Conservation (phyloP, 2,888 invertebrate genomes). For the Oeneis ivallda region DNA sequence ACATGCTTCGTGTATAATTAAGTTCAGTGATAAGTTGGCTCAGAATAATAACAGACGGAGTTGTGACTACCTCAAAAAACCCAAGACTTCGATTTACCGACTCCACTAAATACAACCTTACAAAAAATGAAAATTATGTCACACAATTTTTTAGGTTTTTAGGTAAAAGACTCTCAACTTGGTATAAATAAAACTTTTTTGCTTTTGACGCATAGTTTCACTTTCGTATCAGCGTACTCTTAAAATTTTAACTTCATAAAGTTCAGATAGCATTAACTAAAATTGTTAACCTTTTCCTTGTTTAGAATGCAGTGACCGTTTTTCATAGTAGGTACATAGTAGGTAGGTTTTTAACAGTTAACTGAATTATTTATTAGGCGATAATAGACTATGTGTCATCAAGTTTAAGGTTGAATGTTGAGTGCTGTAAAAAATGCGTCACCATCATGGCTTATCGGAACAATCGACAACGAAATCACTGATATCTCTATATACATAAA, state of each 20-base stretch:
- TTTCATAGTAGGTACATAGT: background rate
- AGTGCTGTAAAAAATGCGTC: constrained; percentile 15
- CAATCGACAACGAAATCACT: constrained; percentile 40
- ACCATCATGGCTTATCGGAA: constrained; percentile 28
- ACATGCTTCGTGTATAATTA: constrained; percentile 24
- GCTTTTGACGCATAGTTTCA: too few relatives aligned
- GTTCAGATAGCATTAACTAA: too few relatives aligned
- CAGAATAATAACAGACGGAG: background rate
- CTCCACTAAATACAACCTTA: background rate
- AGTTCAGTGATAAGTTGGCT: constrained; percentile 17
- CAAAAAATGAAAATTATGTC: too few relatives aligned
- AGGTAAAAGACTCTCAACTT: too few relatives aligned
- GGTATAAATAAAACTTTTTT: too few relatives aligned
- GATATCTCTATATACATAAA: constrained; percentile 58
- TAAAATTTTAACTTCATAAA: too few relatives aligned
- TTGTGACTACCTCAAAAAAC: background rate
- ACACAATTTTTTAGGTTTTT: too few relatives aligned
- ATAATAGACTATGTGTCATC: background rate
- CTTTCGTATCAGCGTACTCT: too few relatives aligned
- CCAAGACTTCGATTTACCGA: background rate
- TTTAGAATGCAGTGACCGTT: background rate
- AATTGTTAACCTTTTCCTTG: too few relatives aligned
- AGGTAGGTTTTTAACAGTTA: background rate
- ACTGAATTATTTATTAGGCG: background rate
- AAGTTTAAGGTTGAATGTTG: constrained; percentile 19